Conservation (phyloP, 2,113 vertebrate genomes). For the Toxotes chatareus region DNA sequence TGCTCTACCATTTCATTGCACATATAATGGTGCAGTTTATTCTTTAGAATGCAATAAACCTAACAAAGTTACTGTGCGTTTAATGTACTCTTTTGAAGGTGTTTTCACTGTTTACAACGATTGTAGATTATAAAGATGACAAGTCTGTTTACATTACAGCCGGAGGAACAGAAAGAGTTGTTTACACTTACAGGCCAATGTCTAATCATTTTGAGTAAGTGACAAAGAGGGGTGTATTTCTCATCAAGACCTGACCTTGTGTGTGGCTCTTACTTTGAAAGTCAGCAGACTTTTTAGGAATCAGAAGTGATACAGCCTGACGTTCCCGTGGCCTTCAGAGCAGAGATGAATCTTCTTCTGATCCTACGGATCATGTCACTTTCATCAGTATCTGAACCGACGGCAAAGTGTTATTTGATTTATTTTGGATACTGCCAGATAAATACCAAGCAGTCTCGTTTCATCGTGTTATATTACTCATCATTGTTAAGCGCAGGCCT, state of each 20-base stretch:
- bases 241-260: conserved; percentile 25
- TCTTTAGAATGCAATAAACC: conserved; percentile 17
- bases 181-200: conserved; percentile 2
- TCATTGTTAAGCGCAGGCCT: conserved; percentile 34
- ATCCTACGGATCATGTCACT: conserved; percentile 13
- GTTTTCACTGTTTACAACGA: conserved; percentile 47
- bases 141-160: conserved; percentile 44
- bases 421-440: conserved; percentile 15
- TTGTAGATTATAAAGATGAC: conserved; percentile 28
- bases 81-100: conserved; percentile 39
- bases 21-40: conserved; percentile 32
- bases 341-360: neutral
- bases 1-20: neutral
- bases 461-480: neutral
- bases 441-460: neutral
- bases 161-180: conserved; percentile 40
- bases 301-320: conserved; percentile 20
- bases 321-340: conserved; percentile 21
- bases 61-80: conserved; percentile 50
- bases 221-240: conserved; percentile 23
- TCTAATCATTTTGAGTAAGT: conserved; percentile 38
- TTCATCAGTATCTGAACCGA: neutral
- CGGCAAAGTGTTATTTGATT: neutral
- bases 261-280: conserved; percentile 34
- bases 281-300: conserved; percentile 29